Evolutionary conservation across 2,797 vertebrate genomes (phyloP).

Genomic region (Psittacula echo): DNA sequence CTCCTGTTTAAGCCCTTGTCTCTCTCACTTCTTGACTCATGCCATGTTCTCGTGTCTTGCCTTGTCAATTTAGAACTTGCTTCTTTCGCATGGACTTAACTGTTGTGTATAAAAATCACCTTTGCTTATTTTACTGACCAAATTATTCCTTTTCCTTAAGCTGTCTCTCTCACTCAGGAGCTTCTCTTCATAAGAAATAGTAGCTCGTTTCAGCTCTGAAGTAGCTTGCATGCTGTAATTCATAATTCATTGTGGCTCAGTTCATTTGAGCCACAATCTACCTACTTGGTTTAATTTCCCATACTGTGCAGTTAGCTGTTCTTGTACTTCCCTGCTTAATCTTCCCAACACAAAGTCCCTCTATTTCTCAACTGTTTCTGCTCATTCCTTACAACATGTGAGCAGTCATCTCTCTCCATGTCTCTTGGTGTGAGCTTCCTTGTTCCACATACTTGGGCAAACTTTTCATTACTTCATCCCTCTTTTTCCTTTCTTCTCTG

Average conservation of each 20-base stretch:
- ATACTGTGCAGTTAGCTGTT: neutral
- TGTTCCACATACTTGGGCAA: neutral
- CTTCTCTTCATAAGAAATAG: neutral
- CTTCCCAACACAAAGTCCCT: neutral
- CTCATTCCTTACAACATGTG: fast-evolving
- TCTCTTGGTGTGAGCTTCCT: neutral
- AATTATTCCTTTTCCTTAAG: neutral
- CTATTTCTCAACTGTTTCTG: neutral
- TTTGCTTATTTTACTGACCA: neutral
- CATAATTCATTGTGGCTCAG: neutral
- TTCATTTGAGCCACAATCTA: neutral
- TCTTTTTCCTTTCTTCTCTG: neutral
- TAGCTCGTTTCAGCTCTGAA: neutral
- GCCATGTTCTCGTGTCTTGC: neutral
- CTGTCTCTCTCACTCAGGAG: neutral
- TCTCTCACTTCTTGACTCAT: slow-evolving; percentile 24
- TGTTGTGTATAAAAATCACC: neutral
- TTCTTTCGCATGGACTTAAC: neutral
- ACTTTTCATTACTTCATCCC: neutral
- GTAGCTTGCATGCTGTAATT: neutral
- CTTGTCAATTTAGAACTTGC: neutral
- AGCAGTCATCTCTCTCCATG: neutral
- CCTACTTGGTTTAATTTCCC: neutral
- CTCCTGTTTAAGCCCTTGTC: neutral
- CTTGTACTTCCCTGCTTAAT: neutral